These are phyloP conservation scores for Clivina fossor DNA, from an alignment of 2,888 invertebrate species.

Conservation along the genomic window DNA sequence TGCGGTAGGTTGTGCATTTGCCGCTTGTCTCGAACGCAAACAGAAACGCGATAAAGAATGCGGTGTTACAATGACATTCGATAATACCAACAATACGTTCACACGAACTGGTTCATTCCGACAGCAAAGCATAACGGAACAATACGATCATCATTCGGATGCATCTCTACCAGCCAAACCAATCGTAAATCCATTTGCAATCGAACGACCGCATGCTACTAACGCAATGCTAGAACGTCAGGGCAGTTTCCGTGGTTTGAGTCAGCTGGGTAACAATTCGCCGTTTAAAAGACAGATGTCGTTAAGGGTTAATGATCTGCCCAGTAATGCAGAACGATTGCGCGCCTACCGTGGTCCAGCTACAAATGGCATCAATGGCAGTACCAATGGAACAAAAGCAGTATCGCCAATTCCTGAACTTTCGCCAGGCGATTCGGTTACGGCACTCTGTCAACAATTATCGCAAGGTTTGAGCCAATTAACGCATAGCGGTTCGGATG, in stretches of 20 bases:
- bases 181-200: constrained; percentile 86
- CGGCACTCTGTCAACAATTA: constrained; percentile 76
- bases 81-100: constrained; percentile 86
- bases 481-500: constrained; percentile 60
- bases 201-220: constrained; percentile 94
- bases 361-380: constrained; percentile 30
- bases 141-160: constrained; percentile 57
- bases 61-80: constrained; percentile 90
- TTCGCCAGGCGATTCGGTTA: constrained; percentile 68
- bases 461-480: constrained; percentile 69
- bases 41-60: constrained; percentile 97
- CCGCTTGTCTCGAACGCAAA: constrained; percentile 96
- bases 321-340: constrained; percentile 87
- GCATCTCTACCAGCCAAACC: constrained; percentile 53
- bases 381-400: constrained; percentile 49
- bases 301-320: constrained; percentile 89
- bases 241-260: constrained; percentile 91
- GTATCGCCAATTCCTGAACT: constrained; percentile 80
- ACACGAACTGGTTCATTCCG: constrained; percentile 86
- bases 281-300: constrained; percentile 97
- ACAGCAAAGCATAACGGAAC: constrained; percentile 78
- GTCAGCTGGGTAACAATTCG: constrained; percentile 74
- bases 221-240: constrained; percentile 92
- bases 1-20: constrained; percentile 99
- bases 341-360: constrained; percentile 51